phyloP scores from a whole-genome alignment of 37 sponge, comb jelly and placozoan species.

The Diacarnus erythraeanus region DNA sequence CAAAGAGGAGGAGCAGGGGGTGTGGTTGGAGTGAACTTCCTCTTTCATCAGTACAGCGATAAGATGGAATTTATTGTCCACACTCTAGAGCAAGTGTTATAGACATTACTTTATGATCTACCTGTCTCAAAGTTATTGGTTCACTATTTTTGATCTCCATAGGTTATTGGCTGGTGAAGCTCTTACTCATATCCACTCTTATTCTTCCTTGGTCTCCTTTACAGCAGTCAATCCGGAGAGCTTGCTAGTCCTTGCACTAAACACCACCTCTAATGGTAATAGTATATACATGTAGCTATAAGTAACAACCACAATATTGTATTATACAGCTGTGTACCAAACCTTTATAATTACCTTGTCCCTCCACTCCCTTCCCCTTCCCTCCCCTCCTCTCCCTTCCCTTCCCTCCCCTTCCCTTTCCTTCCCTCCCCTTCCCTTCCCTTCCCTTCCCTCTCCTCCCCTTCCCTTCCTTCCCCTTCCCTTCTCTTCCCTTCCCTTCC shows the following conservation, averaged over 20 bases:
- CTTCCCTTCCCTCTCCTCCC: too few relatives aligned
- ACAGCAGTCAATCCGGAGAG: background rate
- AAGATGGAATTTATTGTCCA: background rate
- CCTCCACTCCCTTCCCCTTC: background rate
- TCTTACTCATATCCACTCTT: background rate
- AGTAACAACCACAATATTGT: too few relatives aligned
- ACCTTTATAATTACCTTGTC: too few relatives aligned
- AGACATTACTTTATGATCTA: too few relatives aligned
- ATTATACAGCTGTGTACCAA: too few relatives aligned
- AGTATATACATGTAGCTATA: too few relatives aligned
- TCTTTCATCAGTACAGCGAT: background rate
- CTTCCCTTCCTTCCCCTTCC: background rate
- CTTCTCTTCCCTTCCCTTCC: background rate
- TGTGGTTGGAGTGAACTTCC: background rate
- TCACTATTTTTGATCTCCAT: too few relatives aligned
- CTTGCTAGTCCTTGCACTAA: background rate
- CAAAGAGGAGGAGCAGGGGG: background rate
- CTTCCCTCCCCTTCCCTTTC: background rate
- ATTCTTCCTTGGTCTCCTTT: constrained; percentile 12
- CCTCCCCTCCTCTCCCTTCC: background rate
- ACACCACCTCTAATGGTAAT: constrained; percentile 5
- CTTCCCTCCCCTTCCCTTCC: background rate
- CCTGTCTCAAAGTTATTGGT: too few relatives aligned
- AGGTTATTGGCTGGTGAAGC: constrained; percentile 14
- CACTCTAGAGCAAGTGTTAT: background rate